phyloP scores from a whole-genome alignment of 2,888 invertebrate genomes.

The Rhabditoides inermis region DNA sequence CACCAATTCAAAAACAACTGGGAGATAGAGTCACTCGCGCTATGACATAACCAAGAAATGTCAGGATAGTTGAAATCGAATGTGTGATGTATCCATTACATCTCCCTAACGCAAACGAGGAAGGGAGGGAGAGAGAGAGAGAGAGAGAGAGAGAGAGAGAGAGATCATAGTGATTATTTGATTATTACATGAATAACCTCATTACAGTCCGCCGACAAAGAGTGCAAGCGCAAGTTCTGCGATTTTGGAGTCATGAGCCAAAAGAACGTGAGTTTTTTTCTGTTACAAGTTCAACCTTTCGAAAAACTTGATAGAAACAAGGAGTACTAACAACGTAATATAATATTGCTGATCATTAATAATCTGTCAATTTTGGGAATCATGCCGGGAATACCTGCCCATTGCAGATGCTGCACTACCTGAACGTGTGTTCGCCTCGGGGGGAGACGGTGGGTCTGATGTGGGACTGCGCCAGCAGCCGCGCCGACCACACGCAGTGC shows the following conservation, averaged over 20 bases:
- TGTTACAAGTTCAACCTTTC: background rate
- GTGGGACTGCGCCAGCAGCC: slow-evolving; percentile 48
- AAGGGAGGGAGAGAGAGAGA: slow-evolving; percentile 6
- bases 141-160: background rate
- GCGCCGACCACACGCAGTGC: slow-evolving; percentile 43
- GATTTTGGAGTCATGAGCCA: slow-evolving; percentile 43
- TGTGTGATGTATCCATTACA: background rate
- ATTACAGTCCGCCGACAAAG: slow-evolving; percentile 40
- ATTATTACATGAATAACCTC: too few species aligned
- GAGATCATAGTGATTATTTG: too few species aligned
- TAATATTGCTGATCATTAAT: background rate
- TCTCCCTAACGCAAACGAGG: background rate
- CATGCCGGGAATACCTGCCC: background rate
- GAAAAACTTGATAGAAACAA: background rate
- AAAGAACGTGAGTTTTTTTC: slow-evolving; percentile 32
- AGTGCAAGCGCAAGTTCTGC: slow-evolving; percentile 43
- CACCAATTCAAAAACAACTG: too few species aligned
- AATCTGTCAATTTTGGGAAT: background rate
- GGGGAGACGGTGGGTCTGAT: slow-evolving; percentile 40
- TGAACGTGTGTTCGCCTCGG: slow-evolving; percentile 41
- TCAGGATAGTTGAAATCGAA: background rate
- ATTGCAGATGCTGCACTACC: slow-evolving; percentile 30
- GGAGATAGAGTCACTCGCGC: too few species aligned
- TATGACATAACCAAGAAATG: too few species aligned
- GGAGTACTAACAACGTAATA: background rate